Evolutionary conservation across 2,888 invertebrate genomes (phyloP).

Genomic region (Trichogramma dendrolimi): DNA sequence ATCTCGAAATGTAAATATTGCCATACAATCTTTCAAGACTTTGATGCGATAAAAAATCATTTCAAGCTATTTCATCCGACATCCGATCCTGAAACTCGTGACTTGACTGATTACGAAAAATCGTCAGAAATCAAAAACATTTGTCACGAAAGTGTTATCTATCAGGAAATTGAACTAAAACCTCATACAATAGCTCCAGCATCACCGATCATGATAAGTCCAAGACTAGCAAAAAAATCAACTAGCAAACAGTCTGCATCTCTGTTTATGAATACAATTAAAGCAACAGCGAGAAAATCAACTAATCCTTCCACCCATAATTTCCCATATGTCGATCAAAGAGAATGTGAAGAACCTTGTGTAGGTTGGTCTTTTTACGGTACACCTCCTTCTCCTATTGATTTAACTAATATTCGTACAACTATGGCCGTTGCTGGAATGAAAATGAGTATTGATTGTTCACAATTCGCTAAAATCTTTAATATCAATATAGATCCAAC

Average conservation of each 20-base stretch:
- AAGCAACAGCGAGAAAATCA: slow-evolving; percentile 54
- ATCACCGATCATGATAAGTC: slow-evolving; percentile 12
- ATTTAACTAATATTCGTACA: slow-evolving; percentile 53
- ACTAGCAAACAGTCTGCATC: slow-evolving; percentile 44
- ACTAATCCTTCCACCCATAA: slow-evolving; percentile 51
- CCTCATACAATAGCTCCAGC: slow-evolving; percentile 9
- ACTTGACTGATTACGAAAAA: slow-evolving; percentile 16
- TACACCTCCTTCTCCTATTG: slow-evolving; percentile 47
- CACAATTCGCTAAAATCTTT: slow-evolving; percentile 55
- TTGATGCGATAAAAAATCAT: slow-evolving; percentile 42
- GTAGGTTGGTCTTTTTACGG: slow-evolving; percentile 55
- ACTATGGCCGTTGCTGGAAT: slow-evolving; percentile 57
- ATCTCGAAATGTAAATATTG: slow-evolving; percentile 52
- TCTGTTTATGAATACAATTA: slow-evolving; percentile 31
- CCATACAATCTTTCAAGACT: slow-evolving; percentile 40
- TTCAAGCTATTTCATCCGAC: slow-evolving; percentile 42
- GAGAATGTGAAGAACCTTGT: slow-evolving; percentile 34
- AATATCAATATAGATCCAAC: slow-evolving; percentile 49
- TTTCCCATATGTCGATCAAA: slow-evolving; percentile 27
- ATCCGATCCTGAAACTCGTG: slow-evolving; percentile 36
- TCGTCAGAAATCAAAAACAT: slow-evolving; percentile 15
- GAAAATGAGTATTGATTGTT: slow-evolving; percentile 53
- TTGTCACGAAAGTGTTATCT: background rate
- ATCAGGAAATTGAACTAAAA: slow-evolving; percentile 1
- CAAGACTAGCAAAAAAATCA: slow-evolving; percentile 52